Conservation (phyloP, 2,797 vertebrate species). For the Lates japonicus region DNA sequence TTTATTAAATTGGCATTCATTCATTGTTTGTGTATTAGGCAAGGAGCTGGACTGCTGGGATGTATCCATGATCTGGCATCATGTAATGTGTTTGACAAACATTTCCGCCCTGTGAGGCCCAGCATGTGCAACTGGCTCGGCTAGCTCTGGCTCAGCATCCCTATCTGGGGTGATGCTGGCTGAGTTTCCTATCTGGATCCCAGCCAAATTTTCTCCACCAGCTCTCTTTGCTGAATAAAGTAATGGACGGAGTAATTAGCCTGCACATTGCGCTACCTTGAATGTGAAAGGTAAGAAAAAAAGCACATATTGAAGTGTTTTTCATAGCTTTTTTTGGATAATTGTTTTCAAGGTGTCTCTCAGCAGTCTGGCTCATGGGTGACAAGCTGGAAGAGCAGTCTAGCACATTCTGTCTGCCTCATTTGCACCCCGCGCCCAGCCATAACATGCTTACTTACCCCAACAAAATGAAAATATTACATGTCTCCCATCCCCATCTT, state of each 20-base stretch:
- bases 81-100: constrained; percentile 72
- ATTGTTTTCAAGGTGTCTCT: constrained; percentile 67
- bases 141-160: constrained; percentile 60
- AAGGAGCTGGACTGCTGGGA: constrained; percentile 54
- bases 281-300: constrained; percentile 24
- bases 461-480: constrained; percentile 87
- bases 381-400: constrained; percentile 72
- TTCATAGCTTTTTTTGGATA: constrained; percentile 32
- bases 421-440: constrained; percentile 79
- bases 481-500: constrained; percentile 79
- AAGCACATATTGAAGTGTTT: constrained; percentile 25
- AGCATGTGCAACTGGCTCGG: constrained; percentile 58
- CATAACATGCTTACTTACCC: constrained; percentile 85
- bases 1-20: constrained; percentile 64
- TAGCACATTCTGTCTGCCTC: constrained; percentile 77
- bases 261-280: neutral
- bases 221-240: constrained; percentile 51
- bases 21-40: constrained; percentile 65
- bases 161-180: constrained; percentile 76
- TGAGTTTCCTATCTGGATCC: constrained; percentile 69
- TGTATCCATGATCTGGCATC: constrained; percentile 75
- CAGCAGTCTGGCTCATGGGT: constrained; percentile 65
- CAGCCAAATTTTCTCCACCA: constrained; percentile 69
- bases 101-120: constrained; percentile 65
- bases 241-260: constrained; percentile 48